phyloP scores from a whole-genome alignment of 2,113 vertebrate species.

The Mesoclemmys tuberculata region DNA sequence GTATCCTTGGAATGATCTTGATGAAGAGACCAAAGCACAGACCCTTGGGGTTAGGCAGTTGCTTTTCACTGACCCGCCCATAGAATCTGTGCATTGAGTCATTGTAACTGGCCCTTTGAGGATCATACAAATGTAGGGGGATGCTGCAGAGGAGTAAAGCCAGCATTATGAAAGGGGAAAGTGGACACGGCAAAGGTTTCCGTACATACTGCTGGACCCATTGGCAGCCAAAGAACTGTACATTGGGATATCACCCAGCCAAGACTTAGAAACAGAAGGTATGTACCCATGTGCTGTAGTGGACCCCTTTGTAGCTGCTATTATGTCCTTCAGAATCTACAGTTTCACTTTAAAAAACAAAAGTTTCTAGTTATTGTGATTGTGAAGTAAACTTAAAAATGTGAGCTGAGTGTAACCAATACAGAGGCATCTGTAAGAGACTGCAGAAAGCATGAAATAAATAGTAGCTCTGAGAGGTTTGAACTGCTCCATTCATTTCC shows the following conservation, averaged over 20 bases:
- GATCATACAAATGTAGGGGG: background rate
- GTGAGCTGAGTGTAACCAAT: background rate
- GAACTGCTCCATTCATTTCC: background rate
- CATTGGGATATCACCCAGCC: background rate
- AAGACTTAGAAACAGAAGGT: background rate
- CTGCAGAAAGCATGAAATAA: background rate
- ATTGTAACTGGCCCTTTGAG: background rate
- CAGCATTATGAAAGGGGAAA: background rate
- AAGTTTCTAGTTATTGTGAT: background rate
- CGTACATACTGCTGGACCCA: background rate
- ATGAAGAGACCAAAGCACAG: background rate
- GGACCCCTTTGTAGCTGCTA: background rate
- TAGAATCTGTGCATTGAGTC: background rate
- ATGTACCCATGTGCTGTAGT: background rate
- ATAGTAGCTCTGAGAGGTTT: background rate
- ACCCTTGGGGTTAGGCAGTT: background rate
- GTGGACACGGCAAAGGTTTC: background rate
- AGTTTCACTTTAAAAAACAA: background rate
- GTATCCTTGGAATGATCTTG: background rate
- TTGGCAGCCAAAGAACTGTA: background rate
- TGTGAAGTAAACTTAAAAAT: background rate
- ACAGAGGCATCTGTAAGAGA: background rate
- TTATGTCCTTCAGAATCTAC: background rate
- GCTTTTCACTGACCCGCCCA: background rate
- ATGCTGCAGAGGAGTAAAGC: background rate